Base-by-base conservation (phyloP, 2,113 vertebrate species). In the Columbina picui region DNA sequence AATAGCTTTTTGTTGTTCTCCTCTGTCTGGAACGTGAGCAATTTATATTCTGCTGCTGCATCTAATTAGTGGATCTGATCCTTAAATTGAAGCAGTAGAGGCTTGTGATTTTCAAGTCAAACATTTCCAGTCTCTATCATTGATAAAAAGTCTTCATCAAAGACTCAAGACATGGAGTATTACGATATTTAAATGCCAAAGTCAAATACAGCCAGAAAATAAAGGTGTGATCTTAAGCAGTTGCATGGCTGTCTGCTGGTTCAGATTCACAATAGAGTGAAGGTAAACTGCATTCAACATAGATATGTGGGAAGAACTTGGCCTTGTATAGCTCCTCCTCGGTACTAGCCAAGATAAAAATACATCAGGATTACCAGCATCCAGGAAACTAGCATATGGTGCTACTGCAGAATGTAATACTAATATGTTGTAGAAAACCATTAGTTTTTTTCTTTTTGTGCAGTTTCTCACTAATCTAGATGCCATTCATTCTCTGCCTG, bases 281-380 rank as follows among this genome's bases (percentile, higher is more conserved):
- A 96, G 93, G 95, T 97, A 96, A 93, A 93, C 74, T 94, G 76
- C 90, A 71, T 93, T 96, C 88, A 87, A 29, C 80, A 59, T 10
- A 26, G 90, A 49, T 96, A 67, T 78, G 90, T 95, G 94, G 94
- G 93, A 96, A 96, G 92, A 95, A 91, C 77, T 95, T 96, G 93
- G 93, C 96, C 90, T 94, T 86, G 65, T 39, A 49, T 49, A 90
- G 84, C 90, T 96, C 80, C 61, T 93, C 85, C 89, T 84, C 92
- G 83, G 90, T 94, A 90, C 92, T 93, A 95, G 94, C 93, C 90
- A 94, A 96, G 96, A 94, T 97, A 93, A 97, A 97, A 97, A 95
- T 93, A 97, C 53, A 75, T 68, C 80, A 93, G 83, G 88, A 90
- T 90, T 96, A 96, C 94, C 92, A 92, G 88, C 90, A 94, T 94